Percentiles rank a stretch among this genome's conserved stretches.
These are phyloP conservation scores for Bujurquina vittata DNA, from an alignment of 2,113 vertebrate genomes.

Conservation along the genomic window DNA sequence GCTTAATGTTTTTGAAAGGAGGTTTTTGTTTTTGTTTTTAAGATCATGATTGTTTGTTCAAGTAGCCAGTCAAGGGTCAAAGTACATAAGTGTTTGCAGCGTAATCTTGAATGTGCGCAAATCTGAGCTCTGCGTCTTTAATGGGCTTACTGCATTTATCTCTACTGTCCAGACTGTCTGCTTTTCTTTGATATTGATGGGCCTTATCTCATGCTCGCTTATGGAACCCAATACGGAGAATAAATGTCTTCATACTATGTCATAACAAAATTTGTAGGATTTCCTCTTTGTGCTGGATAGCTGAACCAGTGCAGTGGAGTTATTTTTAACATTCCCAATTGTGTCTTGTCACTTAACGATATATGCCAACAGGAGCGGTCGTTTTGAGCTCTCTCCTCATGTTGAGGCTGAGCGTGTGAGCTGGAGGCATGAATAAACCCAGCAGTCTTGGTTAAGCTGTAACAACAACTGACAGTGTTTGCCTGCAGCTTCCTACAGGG, in stretches of 20 bases:
- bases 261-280: constrained; percentile 14
- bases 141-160: constrained; percentile 55
- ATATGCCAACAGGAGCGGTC: constrained; percentile 36
- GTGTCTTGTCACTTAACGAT: constrained; percentile 57
- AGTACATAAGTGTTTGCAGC: constrained; percentile 5
- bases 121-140: constrained; percentile 30
- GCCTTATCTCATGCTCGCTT: constrained; percentile 31
- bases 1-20: constrained; percentile 16
- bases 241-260: constrained; percentile 32
- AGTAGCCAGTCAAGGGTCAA: constrained; percentile 15
- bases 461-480: constrained; percentile 73
- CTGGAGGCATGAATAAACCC: constrained; percentile 65
- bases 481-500: constrained; percentile 68
- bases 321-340: constrained; percentile 67
- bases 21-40: constrained; percentile 6
- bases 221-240: constrained; percentile 22
- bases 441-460: constrained; percentile 58
- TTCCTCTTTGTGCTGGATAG: constrained; percentile 27
- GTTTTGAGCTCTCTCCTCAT: constrained; percentile 46
- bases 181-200: constrained; percentile 37
- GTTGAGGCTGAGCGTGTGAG: constrained; percentile 49
- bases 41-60: neutral
- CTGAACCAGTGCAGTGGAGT: constrained; percentile 32
- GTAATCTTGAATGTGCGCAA: constrained; percentile 11
- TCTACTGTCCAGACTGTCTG: constrained; percentile 38